These are phyloP conservation scores for Cottoperca gobio DNA, from an alignment of 2,797 vertebrate genomes.

Conservation along the genomic window DNA sequence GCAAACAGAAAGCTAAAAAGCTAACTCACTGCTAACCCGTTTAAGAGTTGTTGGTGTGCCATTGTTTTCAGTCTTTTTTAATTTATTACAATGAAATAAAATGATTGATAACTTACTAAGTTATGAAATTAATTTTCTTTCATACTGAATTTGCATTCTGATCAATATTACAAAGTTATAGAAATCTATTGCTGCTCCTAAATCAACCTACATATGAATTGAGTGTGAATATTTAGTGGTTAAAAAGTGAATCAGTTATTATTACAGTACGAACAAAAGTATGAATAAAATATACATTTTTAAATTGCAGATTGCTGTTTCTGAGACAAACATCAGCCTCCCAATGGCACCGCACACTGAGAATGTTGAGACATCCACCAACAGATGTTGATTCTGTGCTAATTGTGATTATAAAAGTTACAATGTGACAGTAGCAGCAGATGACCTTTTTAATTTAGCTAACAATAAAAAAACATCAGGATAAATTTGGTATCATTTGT, in stretches of 20 bases:
- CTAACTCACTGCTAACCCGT: neutral
- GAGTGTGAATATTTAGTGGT: constrained; percentile 33
- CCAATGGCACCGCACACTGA: constrained; percentile 39
- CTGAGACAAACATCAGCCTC: constrained; percentile 17
- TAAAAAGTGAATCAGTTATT: constrained; percentile 9
- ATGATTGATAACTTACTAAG: neutral
- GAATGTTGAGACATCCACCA: constrained; percentile 31
- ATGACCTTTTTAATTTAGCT: constrained; percentile 71
- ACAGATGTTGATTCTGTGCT: constrained; percentile 74
- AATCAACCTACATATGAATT: constrained; percentile 50
- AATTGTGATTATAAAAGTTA: constrained; percentile 73
- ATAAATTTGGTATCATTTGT: constrained; percentile 34
- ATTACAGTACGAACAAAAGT: neutral
- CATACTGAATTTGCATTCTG: constrained; percentile 20
- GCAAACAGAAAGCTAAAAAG: neutral
- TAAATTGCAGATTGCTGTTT: neutral
- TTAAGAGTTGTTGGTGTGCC: neutral
- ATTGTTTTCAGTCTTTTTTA: neutral
- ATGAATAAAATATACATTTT: neutral
- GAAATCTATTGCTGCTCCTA: constrained; percentile 17
- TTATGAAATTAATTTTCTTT: neutral
- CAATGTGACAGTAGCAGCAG: constrained; percentile 65
- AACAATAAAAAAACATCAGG: constrained; percentile 44
- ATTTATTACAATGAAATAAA: neutral
- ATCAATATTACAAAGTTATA: constrained; percentile 36